Evolutionary conservation across 2,888 invertebrate species (phyloP).

Genomic region (Drosophila leonis): DNA sequence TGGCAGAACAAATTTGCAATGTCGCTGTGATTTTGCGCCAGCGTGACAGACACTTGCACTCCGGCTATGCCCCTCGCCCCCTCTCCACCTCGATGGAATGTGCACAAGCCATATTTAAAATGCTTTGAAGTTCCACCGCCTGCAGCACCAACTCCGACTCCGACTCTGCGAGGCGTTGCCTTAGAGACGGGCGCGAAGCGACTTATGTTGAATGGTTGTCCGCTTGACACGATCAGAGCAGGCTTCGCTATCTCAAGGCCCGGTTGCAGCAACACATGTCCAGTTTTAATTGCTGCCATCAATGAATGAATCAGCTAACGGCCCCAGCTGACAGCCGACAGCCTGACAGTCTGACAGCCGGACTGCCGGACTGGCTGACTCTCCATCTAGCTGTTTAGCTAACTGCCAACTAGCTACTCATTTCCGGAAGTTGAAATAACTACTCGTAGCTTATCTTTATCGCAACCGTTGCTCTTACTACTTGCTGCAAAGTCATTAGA

Average conservation of each 20-base stretch:
- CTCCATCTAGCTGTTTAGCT: conserved; percentile 35
- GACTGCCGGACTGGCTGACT: conserved; percentile 4
- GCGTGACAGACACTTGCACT: conserved; percentile 65
- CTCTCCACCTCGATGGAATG: conserved; percentile 29
- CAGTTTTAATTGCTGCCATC: conserved; percentile 73
- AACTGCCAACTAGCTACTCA: conserved; percentile 68
- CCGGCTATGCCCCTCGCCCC: neutral
- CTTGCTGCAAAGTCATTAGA: conserved; percentile 69
- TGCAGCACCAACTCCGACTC: conserved; percentile 7
- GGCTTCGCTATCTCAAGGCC: conserved; percentile 19
- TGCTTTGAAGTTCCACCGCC: conserved; percentile 72
- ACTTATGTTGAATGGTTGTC: conserved; percentile 69
- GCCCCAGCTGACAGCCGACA: conserved; percentile 59
- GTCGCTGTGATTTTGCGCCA: conserved; percentile 62
- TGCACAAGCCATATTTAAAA: conserved; percentile 72
- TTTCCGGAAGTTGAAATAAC: conserved; percentile 66
- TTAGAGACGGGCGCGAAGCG: conserved; percentile 56
- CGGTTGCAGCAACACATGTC: conserved; percentile 48
- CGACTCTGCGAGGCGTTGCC: conserved; percentile 57
- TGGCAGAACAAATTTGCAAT: conserved; percentile 78
- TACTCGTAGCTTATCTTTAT: conserved; percentile 62
- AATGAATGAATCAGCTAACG: conserved; percentile 67
- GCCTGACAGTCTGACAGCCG: conserved; percentile 11
- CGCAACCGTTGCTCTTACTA: conserved; percentile 40
- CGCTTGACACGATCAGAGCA: conserved; percentile 74